Evolutionary conservation across 2,888 invertebrate genomes (phyloP).

Genomic region (Corbicula japonica): DNA sequence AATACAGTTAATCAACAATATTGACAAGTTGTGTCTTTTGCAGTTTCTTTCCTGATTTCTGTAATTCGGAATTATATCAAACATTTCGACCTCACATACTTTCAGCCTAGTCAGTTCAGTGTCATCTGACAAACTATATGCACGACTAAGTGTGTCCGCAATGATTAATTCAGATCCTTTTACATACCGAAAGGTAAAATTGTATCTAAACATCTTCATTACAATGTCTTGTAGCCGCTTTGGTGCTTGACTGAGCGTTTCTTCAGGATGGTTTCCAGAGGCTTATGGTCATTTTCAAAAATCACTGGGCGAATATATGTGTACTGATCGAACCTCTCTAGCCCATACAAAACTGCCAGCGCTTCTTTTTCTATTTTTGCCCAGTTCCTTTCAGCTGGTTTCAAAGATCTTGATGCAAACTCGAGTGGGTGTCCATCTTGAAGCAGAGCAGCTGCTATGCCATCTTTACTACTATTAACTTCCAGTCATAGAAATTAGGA

Average conservation of each 20-base stretch:
- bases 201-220: conserved; percentile 58
- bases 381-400: conserved; percentile 62
- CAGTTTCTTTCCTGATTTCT: conserved; percentile 29
- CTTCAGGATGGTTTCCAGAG: conserved; percentile 6
- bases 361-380: conserved; percentile 70
- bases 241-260: conserved; percentile 39
- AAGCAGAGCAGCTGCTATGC: conserved; percentile 57
- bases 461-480: conserved; percentile 64
- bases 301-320: conserved; percentile 58
- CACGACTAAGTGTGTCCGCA: conserved; percentile 59
- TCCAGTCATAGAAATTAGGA: no score
- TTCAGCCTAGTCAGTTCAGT: background rate
- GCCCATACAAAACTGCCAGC: conserved; percentile 53
- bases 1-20: conserved; percentile 9
- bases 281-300: conserved; percentile 40
- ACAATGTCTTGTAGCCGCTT: conserved; percentile 62
- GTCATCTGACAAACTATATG: conserved; percentile 5
- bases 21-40: background rate
- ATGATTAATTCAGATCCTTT: conserved; percentile 50
- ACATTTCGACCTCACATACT: conserved; percentile 1
- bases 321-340: conserved; percentile 68
- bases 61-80: conserved; percentile 21
- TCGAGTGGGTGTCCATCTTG: conserved; percentile 66
- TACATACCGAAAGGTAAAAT: conserved; percentile 55
- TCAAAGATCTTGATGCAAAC: conserved; percentile 62